A percentile compares a stretch with the other conserved stretches of the same genome.
Conservation (phyloP, 2,888 invertebrate species). For the Ischnura elegans region DNA sequence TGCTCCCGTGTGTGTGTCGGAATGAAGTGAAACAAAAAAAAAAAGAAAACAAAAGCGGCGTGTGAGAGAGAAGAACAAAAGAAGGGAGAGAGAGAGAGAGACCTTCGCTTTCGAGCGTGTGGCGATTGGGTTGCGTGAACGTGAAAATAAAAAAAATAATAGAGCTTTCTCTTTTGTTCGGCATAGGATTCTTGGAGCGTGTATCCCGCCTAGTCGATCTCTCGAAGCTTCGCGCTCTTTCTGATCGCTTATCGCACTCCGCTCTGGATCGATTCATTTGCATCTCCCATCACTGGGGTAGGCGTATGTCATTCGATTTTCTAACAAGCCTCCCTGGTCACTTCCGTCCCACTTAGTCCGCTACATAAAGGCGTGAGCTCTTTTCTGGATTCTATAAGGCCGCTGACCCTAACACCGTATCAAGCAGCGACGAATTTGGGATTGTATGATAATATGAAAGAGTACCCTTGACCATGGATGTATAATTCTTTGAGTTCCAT, state of each 20-base stretch:
- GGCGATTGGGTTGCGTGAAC: constrained; percentile 42
- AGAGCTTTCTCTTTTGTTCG: constrained; percentile 27
- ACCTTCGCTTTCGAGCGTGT: constrained; percentile 28
- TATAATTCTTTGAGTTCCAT: too few species aligned
- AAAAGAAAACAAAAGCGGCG: not conserved
- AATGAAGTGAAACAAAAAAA: constrained; percentile 18
- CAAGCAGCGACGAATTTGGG: not conserved
- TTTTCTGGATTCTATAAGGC: not conserved
- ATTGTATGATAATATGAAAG: too few species aligned
- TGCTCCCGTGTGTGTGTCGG: constrained; percentile 17
- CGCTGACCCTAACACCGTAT: not conserved
- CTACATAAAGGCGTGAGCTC: not conserved
- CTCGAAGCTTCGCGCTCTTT: not conserved
- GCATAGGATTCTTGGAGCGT: not conserved
- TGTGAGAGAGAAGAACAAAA: not conserved
- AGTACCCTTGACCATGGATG: too few species aligned
- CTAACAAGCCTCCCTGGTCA: not conserved
- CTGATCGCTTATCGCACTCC: not conserved
- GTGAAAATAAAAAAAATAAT: too few species aligned
- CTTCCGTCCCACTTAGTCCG: not conserved
- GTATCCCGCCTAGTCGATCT: not conserved
- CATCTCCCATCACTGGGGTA: not conserved
- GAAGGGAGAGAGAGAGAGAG: constrained; percentile 1
- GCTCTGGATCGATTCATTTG: constrained; percentile 23
- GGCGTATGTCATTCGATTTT: not conserved